These are phyloP conservation scores for Anarsia innoxiella DNA, from an alignment of 2,888 invertebrate genomes.

Conservation along the genomic window DNA sequence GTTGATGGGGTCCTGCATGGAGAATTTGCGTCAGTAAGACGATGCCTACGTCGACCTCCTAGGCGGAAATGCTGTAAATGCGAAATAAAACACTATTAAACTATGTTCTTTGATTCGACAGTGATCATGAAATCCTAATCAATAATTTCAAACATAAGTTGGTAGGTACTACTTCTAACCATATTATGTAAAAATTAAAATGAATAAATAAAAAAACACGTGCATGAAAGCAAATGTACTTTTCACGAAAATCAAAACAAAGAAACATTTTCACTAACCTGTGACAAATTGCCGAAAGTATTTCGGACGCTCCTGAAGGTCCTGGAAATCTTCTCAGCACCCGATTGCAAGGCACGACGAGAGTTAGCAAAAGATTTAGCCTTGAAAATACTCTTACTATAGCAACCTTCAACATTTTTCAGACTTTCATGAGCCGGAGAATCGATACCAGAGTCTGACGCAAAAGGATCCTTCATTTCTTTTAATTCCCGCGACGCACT, in stretches of 20 bases:
- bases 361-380: conserved; percentile 75
- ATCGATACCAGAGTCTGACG: conserved; percentile 57
- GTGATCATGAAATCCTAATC: too few species aligned
- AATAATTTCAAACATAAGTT: too few species aligned
- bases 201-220: too few species aligned
- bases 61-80: conserved; percentile 66
- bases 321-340: conserved; percentile 80
- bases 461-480: conserved; percentile 65
- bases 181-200: too few species aligned
- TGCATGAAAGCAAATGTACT: too few species aligned
- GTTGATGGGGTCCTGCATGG: conserved; percentile 60
- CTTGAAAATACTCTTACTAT: conserved; percentile 60
- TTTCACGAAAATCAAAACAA: too few species aligned
- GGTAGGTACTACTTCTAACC: too few species aligned
- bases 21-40: conserved; percentile 55
- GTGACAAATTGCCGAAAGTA: conserved; percentile 79
- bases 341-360: conserved; percentile 77
- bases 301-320: conserved; percentile 79
- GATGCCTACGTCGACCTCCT: conserved; percentile 57
- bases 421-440: conserved; percentile 59
- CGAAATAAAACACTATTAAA: too few species aligned
- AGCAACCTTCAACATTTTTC: conserved; percentile 61
- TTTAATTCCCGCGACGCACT: conserved; percentile 16
- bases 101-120: too few species aligned
- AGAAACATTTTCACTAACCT: too few species aligned